These are phyloP conservation scores for Carassius gibelio DNA, from an alignment of 2,113 vertebrate species.

Conservation along the genomic window DNA sequence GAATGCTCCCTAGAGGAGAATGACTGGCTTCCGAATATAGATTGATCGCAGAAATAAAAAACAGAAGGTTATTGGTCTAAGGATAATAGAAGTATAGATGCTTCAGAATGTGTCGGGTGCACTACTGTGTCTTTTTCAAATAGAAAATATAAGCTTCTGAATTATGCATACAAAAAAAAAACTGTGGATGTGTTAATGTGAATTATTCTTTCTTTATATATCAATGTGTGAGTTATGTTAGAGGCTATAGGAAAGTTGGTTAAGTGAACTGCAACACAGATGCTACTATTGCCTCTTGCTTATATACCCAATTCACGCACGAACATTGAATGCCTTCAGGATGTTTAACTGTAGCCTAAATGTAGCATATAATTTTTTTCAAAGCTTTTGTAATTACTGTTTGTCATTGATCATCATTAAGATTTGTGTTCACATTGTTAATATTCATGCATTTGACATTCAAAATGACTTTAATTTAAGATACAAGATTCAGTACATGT, in stretches of 20 bases:
- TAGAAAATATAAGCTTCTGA: background rate
- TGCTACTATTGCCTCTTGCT: background rate
- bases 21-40: slow-evolving; percentile 48
- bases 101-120: background rate
- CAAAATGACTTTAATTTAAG: no score
- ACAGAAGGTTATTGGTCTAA: slow-evolving; percentile 35
- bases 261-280: background rate
- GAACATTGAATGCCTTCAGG: background rate
- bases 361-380: no score
- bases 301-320: background rate
- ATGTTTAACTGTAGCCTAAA: background rate
- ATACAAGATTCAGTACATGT: background rate
- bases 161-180: background rate
- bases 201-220: background rate
- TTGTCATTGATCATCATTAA: no score
- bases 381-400: no score
- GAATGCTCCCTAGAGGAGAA: slow-evolving; percentile 22
- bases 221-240: background rate
- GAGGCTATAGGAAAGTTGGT: background rate
- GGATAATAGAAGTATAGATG: slow-evolving; percentile 28
- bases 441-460: no score
- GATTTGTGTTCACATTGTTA: no score
- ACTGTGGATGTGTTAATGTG: background rate
- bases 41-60: slow-evolving; percentile 51
- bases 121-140: background rate